Conservation (phyloP, 2,113 vertebrate species). For the Coryphaenoides rupestris region DNA sequence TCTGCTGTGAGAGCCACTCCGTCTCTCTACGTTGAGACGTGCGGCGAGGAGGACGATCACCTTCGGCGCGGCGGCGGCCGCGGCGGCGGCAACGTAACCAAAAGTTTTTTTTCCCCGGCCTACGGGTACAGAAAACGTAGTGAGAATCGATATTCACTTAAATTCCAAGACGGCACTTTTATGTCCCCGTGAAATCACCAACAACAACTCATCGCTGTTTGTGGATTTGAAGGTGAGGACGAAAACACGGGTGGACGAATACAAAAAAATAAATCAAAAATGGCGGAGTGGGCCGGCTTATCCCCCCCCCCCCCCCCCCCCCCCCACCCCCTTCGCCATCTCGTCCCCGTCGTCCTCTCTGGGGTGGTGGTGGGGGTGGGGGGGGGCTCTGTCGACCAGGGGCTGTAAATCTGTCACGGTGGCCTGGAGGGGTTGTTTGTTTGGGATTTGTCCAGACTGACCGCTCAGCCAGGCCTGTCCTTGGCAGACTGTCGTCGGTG, state of each 20-base stretch:
- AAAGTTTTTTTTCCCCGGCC: neutral
- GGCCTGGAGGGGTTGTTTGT: conserved; percentile 57
- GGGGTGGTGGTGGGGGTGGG: too few relatives aligned
- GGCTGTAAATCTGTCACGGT: conserved; percentile 59
- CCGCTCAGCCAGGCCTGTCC: neutral
- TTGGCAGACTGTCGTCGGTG: neutral
- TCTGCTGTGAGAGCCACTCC: conserved; percentile 49
- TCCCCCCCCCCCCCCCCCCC: conserved; percentile 25
- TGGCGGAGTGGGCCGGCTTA: conserved; percentile 19
- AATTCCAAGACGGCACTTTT: neutral
- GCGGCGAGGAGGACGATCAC: conserved; percentile 14
- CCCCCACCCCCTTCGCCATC: too few relatives aligned
- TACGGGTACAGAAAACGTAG: too few relatives aligned
- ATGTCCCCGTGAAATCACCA: conserved; percentile 13
- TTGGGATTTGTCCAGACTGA: conserved; percentile 53
- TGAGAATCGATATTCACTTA: too few relatives aligned
- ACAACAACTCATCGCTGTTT: neutral
- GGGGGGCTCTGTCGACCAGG: conserved; percentile 29
- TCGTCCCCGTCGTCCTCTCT: conserved; percentile 35
- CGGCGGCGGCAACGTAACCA: neutral
- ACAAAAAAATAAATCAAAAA: too few relatives aligned
- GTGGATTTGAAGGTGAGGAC: conserved; percentile 14
- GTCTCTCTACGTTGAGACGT: conserved; percentile 23
- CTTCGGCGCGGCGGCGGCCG: neutral
- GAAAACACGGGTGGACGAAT: neutral